Base-by-base conservation (phyloP, 1,140 invertebrate species). In the Homarus americanus region DNA sequence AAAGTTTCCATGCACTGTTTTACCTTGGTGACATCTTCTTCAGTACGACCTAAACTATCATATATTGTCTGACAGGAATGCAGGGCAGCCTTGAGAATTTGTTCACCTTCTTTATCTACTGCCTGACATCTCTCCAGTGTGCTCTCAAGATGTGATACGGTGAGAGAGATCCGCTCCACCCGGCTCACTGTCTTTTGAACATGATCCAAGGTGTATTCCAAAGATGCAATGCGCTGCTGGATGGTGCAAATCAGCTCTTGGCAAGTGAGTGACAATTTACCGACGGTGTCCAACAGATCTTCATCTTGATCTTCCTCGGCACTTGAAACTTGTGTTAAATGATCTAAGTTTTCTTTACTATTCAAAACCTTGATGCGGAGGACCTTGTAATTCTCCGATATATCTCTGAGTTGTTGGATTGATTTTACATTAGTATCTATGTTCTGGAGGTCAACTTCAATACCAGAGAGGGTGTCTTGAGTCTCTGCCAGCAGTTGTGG, bases 381-480 rank as follows among this genome's bases (percentile, higher is more conserved):
- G 28, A 93, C 79, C 76, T 93, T 93, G 49, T 93, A 93, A 63
- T 92, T 90, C 40, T 93, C 92, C 4, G 90, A 87, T 44, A 93
- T 91, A 36, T 92, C 90, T 83, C 91, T 44, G 32, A 93, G 82
- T 28, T 93, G 92, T 15, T 91, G 87, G 10, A 93, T 91, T 32
- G 92, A 92, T n/a, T 91, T 93, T 7, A 93, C 87, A 66, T 93
- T 91, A 24, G 91, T 93, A 82, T 93, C 87, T 40, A 93, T 91
- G 36, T 92, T 88, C 40, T 87, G 91, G 15, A 93, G 58, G 38
- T 90, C 86, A 20, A 86, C 92, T 69, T 93, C 92, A 69, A 93
- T 86, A 53, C 63, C 75, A 7, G 90, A 83, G 28, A 93, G 87
- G 40, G 90, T 90, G 32, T 93, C 91, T 75, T 91, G 90, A 44